phyloP scores from a whole-genome alignment of 2,113 vertebrate genomes.

The Rhabdomys dilectus region DNA sequence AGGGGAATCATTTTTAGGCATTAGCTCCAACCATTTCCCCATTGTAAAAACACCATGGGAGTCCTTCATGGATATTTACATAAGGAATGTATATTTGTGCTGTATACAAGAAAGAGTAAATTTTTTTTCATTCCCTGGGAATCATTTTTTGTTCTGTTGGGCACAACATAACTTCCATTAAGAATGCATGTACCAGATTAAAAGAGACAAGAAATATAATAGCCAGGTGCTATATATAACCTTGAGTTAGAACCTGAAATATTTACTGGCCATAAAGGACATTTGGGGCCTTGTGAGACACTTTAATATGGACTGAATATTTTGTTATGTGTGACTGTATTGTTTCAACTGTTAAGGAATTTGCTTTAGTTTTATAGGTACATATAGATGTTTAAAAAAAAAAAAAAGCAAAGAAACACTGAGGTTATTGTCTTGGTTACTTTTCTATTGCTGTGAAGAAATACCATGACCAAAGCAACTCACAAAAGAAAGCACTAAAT shows the following conservation, averaged over 20 bases:
- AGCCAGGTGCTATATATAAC: not conserved
- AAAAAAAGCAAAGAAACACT: slow-evolving; percentile 5
- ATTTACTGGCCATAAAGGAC: not conserved
- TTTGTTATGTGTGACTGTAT: not conserved
- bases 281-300: not conserved
- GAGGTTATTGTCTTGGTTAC: not conserved
- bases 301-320: slow-evolving; percentile 38
- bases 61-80: not conserved
- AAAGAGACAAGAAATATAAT: not conserved
- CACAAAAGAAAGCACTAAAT: not conserved
- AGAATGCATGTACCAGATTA: not conserved
- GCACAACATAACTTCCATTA: not conserved
- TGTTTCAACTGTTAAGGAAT: not conserved
- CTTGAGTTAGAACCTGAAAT: not conserved
- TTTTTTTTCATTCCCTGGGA: not conserved
- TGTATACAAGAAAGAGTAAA: not conserved
- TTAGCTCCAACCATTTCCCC: not conserved
- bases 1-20: not conserved
- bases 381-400: not conserved
- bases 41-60: not conserved
- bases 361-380: not conserved
- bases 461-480: not conserved
- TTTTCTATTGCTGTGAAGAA: not conserved
- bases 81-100: not conserved
- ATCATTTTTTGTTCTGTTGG: not conserved